Conservation (phyloP, 2,888 invertebrate species). For the Saturnia pavonia region DNA sequence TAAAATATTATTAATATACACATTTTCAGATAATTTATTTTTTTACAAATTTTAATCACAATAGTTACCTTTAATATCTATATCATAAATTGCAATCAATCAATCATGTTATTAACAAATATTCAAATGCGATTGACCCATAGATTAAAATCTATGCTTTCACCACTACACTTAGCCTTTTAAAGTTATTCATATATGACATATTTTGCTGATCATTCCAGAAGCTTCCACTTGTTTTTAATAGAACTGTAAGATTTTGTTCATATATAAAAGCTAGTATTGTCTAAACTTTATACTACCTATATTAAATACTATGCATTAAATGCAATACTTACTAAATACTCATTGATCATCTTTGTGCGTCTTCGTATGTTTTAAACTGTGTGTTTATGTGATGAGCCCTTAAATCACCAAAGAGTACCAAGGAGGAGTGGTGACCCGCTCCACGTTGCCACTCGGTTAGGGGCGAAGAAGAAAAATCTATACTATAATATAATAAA, state of each 20-base stretch:
- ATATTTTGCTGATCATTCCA: not conserved
- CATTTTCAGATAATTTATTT: not conserved
- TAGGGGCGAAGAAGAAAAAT: no score
- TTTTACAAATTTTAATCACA: not conserved
- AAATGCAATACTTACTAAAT: slow-evolving; percentile 32
- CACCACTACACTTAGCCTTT: no score
- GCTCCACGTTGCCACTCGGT: no score
- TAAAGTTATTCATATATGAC: no score
- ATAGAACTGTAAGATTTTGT: not conserved
- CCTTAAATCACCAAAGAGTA: no score
- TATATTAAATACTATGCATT: slow-evolving; percentile 34
- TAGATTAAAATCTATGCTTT: no score
- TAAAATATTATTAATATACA: not conserved
- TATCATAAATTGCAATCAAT: no score
- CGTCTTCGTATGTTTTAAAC: not conserved
- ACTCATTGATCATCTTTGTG: not conserved
- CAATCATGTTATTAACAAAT: no score
- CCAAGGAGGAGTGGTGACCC: no score
- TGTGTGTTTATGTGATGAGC: not conserved
- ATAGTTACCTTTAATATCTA: no score
- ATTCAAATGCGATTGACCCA: no score
- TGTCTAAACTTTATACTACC: slow-evolving; percentile 25
- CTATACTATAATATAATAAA: no score
- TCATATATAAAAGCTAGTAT: slow-evolving; percentile 27
- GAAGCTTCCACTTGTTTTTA: not conserved